Evolutionary conservation across 1,140 invertebrate species (phyloP).

Genomic region (Pectinophora gossypiella): DNA sequence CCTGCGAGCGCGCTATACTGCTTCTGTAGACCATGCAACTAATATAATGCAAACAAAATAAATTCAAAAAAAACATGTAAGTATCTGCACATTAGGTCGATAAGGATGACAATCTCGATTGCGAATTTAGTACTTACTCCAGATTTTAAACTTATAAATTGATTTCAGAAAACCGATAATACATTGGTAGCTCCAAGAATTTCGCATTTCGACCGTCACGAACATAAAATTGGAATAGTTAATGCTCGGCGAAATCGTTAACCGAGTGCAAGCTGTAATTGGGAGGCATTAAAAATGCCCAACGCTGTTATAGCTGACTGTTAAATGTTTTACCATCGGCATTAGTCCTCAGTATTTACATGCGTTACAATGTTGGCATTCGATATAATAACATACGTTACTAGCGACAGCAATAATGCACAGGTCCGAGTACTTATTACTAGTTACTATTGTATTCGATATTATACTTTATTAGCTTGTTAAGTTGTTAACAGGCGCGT

Average conservation of each 20-base stretch:
- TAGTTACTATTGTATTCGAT: constrained; percentile 9
- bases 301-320: constrained; percentile 62
- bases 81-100: background rate
- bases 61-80: constrained; percentile 29
- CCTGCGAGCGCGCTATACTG: background rate
- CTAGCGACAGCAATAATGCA: constrained; percentile 10
- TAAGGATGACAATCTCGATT: no score
- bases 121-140: no score
- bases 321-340: constrained; percentile 64
- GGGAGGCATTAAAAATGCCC: constrained; percentile 68
- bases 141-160: no score
- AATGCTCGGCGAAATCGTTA: constrained; percentile 66
- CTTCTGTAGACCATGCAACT: no score
- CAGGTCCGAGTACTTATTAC: constrained; percentile 18
- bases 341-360: constrained; percentile 64
- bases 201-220: constrained; percentile 44
- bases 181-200: constrained; percentile 42
- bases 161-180: no score
- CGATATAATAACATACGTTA: constrained; percentile 18
- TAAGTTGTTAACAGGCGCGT: constrained; percentile 1
- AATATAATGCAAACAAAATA: constrained; percentile 10
- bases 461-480: constrained; percentile 7
- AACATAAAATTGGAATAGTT: constrained; percentile 72
- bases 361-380: constrained; percentile 49
- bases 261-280: constrained; percentile 66